These are phyloP conservation scores for Spialia ferax DNA, from an alignment of 2,888 invertebrate genomes.

Conservation along the genomic window DNA sequence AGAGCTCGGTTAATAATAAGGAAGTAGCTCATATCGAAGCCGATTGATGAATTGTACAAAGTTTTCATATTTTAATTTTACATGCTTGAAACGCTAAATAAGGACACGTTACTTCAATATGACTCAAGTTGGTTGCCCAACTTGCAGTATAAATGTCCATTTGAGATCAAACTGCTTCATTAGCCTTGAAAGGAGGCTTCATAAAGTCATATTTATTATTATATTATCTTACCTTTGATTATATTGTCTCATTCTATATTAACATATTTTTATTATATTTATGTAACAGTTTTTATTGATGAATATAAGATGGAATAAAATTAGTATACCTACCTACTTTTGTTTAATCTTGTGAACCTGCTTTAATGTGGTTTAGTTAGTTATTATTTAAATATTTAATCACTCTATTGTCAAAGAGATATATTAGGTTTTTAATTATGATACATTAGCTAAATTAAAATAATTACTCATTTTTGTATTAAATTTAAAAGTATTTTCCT, in stretches of 20 bases:
- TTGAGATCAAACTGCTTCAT: not conserved
- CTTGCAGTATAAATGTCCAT: not conserved
- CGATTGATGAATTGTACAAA: not conserved
- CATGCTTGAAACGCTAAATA: too few relatives aligned
- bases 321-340: too few relatives aligned
- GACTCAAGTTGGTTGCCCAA: not conserved
- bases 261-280: too few relatives aligned
- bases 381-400: too few relatives aligned
- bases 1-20: too few relatives aligned
- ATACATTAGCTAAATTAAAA: too few relatives aligned
- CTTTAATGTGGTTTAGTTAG: not conserved
- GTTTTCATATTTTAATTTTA: not conserved
- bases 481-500: not conserved
- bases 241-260: too few relatives aligned
- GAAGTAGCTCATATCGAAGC: not conserved
- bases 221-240: too few relatives aligned
- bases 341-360: not conserved
- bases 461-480: not conserved
- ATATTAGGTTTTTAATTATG: not conserved
- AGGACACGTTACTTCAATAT: not conserved
- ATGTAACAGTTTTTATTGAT: not conserved
- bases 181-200: not conserved
- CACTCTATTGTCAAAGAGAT: not conserved
- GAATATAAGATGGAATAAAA: not conserved
- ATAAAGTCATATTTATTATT: not conserved